A percentile compares a stretch with the other conserved stretches of the same genome.
Evolutionary conservation across 2,888 invertebrate species (phyloP).

Genomic region (Patella pellucida): DNA sequence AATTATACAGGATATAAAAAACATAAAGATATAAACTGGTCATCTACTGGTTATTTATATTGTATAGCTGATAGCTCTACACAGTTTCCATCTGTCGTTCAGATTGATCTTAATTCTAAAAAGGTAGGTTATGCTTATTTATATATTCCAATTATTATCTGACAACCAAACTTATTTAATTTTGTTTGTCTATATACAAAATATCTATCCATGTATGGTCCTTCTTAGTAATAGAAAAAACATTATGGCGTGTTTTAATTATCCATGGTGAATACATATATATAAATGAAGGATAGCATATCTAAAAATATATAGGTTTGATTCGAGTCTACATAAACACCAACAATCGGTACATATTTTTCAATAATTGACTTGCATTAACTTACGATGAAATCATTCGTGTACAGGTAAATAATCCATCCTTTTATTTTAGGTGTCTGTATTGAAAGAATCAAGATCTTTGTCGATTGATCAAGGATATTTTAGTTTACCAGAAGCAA

Average conservation of each 20-base stretch:
- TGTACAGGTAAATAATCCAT: not conserved
- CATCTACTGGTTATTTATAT: slow-evolving; percentile 55
- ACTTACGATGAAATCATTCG: too few species aligned
- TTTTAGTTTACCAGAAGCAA: slow-evolving; percentile 66
- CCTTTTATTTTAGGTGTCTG: slow-evolving; percentile 42
- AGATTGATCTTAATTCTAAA: slow-evolving; percentile 50
- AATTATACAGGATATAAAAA: slow-evolving; percentile 53
- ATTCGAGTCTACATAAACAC: too few species aligned
- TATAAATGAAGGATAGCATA: too few species aligned
- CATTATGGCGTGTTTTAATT: too few species aligned
- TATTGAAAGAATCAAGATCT: slow-evolving; percentile 50
- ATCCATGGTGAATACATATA: too few species aligned
- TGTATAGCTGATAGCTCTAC: slow-evolving; percentile 64
- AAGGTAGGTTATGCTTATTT: slow-evolving; percentile 40
- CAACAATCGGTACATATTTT: too few species aligned
- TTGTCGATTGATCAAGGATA: slow-evolving; percentile 56
- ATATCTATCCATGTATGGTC: too few species aligned
- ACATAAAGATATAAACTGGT: slow-evolving; percentile 46
- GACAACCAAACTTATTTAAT: slow-evolving; percentile 11
- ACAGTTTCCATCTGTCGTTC: slow-evolving; percentile 58
- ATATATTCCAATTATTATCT: too few species aligned
- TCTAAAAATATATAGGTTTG: too few species aligned
- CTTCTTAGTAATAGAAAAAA: too few species aligned
- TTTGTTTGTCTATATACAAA: too few species aligned
- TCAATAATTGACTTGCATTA: too few species aligned